phyloP scores from a whole-genome alignment of 2,113 vertebrate species.

The Coptodon rendalli region DNA sequence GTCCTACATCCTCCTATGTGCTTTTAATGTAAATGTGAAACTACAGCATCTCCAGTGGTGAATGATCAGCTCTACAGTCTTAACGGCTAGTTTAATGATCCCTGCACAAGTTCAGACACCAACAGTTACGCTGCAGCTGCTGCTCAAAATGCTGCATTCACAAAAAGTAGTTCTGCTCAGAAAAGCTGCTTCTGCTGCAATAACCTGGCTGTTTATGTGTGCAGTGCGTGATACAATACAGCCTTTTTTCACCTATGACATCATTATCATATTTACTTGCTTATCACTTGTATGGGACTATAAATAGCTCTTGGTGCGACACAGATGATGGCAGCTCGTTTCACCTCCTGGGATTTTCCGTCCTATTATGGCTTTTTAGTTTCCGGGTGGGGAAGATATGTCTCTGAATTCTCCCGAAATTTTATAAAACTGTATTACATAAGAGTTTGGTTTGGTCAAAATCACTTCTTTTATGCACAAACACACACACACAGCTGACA shows the following conservation, averaged over 20 bases:
- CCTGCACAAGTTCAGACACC: background rate
- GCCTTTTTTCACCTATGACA: constrained; percentile 24
- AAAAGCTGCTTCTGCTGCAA: background rate
- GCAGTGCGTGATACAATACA: background rate
- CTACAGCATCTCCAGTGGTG: background rate
- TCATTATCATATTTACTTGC: constrained; percentile 45
- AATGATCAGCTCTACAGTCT: background rate
- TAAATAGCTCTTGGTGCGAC: constrained; percentile 24
- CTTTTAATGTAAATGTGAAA: background rate
- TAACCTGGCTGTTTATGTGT: background rate
- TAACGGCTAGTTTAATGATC: background rate
- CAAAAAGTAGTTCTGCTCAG: background rate
- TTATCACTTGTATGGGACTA: constrained; percentile 24
- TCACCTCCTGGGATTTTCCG: background rate
- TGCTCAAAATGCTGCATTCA: background rate
- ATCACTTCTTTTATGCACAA: background rate
- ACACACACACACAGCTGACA: background rate
- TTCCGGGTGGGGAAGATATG: background rate
- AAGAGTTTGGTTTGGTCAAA: background rate
- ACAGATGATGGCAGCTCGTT: background rate
- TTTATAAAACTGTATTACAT: background rate
- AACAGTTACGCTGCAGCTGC: background rate
- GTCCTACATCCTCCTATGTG: background rate
- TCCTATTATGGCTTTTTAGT: background rate
- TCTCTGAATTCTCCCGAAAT: background rate